Percentiles rank a stretch among this genome's conserved stretches.
Evolutionary conservation across 2,113 vertebrate genomes (phyloP).

Genomic region (Thermophis baileyi): DNA sequence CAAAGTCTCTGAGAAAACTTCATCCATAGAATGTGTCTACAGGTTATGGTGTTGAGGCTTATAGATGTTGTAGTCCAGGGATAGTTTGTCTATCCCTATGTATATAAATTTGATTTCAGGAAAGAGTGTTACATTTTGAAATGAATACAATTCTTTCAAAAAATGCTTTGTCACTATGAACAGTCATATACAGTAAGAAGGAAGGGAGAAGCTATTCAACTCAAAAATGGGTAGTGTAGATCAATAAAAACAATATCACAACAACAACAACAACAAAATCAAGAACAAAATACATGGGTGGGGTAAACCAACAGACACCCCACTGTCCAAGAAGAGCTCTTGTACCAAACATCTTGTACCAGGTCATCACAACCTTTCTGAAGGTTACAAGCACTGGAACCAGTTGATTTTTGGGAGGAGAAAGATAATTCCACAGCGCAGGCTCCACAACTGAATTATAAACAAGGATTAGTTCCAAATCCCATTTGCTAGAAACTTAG

Average conservation of each 20-base stretch:
- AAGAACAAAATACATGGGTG: neutral
- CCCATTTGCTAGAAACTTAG: neutral
- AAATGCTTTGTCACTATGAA: neutral
- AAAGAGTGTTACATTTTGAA: neutral
- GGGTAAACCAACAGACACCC: neutral
- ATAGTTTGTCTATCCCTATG: neutral
- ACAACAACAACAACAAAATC: neutral
- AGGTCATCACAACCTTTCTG: neutral
- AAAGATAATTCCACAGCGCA: neutral
- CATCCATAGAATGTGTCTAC: neutral
- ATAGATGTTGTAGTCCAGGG: neutral
- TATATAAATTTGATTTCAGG: neutral
- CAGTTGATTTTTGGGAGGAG: neutral
- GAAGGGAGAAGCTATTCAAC: neutral
- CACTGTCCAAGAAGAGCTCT: neutral
- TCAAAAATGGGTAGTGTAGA: neutral
- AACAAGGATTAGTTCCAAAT: neutral
- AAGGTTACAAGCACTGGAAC: neutral
- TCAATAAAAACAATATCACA: neutral
- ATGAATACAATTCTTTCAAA: neutral
- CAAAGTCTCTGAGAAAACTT: neutral
- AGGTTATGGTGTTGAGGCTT: neutral
- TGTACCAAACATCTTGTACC: neutral
- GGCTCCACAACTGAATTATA: neutral
- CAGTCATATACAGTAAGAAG: neutral